Conservation (phyloP, 2,113 vertebrate genomes). For the Catagonus wagneri region DNA sequence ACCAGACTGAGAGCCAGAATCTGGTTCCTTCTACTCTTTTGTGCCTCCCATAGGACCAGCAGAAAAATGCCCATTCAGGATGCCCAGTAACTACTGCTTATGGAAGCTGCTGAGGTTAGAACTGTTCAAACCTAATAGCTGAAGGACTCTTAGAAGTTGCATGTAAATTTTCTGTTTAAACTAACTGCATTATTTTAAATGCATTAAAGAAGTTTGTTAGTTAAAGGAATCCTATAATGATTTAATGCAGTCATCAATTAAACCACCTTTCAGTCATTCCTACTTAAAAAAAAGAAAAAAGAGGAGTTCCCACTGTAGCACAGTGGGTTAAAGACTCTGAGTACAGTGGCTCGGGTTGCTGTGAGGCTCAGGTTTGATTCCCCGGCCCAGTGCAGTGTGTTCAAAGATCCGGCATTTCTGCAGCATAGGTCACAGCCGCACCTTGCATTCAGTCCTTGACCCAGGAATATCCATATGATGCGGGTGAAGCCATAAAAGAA, state of each 20-base stretch:
- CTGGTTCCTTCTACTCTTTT: neutral
- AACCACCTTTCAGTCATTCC: slow-evolving; percentile 32
- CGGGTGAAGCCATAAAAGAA: no score
- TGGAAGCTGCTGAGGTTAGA: neutral
- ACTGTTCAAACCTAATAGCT: neutral
- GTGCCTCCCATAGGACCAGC: neutral
- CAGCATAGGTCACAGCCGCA: no score
- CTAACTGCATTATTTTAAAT: slow-evolving; percentile 35
- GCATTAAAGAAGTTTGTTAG: neutral
- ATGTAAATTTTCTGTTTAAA: slow-evolving; percentile 29
- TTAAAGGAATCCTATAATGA: slow-evolving; percentile 34
- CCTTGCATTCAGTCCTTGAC: no score
- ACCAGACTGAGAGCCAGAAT: neutral
- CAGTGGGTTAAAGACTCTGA: no score
- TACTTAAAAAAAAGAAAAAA: neutral
- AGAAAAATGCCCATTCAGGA: neutral
- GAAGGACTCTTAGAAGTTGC: neutral
- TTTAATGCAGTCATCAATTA: slow-evolving; percentile 49
- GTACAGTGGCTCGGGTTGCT: no score
- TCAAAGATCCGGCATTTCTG: no score
- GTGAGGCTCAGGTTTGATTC: no score
- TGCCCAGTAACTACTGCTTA: neutral
- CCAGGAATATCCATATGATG: no score
- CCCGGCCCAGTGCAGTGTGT: no score
- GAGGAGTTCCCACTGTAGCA: no score